phyloP scores from a whole-genome alignment of 2,797 vertebrate species.

The Myotis pilosus region DNA sequence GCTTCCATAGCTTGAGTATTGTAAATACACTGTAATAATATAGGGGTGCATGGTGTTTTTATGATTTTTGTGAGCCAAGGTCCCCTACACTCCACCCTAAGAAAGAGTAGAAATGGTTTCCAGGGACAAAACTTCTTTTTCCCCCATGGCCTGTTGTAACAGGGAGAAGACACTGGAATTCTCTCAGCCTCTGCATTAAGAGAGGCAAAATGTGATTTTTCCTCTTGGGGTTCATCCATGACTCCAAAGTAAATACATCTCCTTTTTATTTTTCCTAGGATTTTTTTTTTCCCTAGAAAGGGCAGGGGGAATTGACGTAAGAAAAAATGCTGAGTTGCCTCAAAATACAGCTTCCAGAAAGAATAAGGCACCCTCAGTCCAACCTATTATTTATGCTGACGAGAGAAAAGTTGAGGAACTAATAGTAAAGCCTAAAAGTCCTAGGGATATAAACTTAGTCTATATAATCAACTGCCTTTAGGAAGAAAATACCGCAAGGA shows the following conservation, averaged over 20 bases:
- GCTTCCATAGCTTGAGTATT: background rate
- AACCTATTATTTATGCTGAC: background rate
- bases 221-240: background rate
- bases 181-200: slow-evolving; percentile 1
- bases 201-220: background rate
- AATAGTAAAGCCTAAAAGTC: slow-evolving; percentile 22
- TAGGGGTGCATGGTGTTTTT: background rate
- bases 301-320: background rate
- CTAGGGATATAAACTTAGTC: background rate
- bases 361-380: background rate
- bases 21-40: background rate
- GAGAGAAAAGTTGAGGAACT: background rate
- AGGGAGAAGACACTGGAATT: background rate
- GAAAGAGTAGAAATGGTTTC: background rate
- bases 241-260: background rate
- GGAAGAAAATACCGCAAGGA: background rate
- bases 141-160: background rate
- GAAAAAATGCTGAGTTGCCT: slow-evolving; percentile 41
- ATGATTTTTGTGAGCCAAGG: background rate
- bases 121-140: background rate
- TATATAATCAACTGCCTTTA: background rate
- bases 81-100: background rate
- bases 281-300: slow-evolving; percentile 21
- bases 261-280: slow-evolving; percentile 24
- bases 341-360: slow-evolving; percentile 47